Conservation (phyloP, 1,140 invertebrate species). For the Micrasema longulum region DNA sequence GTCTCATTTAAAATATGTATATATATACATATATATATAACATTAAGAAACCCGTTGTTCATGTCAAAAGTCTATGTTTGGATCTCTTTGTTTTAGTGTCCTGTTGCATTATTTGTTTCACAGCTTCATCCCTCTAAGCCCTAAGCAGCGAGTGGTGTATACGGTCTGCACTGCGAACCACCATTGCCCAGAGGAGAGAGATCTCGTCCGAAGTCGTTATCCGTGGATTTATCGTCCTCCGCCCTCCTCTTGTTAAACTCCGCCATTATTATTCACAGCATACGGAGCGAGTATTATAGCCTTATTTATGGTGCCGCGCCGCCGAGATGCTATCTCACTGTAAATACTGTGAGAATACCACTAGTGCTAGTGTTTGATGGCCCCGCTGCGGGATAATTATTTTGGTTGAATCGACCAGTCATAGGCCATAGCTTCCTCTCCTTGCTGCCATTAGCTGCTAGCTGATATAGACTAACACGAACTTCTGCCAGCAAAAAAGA, state of each 20-base stretch:
- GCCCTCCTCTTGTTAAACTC: slow-evolving; percentile 41
- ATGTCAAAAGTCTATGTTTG: too few species aligned
- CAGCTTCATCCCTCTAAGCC: neutral
- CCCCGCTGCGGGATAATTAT: slow-evolving; percentile 18
- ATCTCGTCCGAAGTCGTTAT: slow-evolving; percentile 39
- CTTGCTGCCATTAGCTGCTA: too few species aligned
- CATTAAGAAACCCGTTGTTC: too few species aligned
- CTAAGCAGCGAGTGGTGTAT: neutral
- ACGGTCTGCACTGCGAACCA: neutral
- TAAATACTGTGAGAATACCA: slow-evolving; percentile 44
- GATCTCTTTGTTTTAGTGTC: too few species aligned
- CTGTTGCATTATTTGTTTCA: slow-evolving; percentile 4
- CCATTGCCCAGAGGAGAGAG: slow-evolving; percentile 1
- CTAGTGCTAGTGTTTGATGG: slow-evolving; percentile 33
- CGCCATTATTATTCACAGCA: slow-evolving; percentile 35
- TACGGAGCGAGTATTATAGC: slow-evolving; percentile 28
- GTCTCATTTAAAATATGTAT: too few species aligned
- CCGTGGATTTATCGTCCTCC: slow-evolving; percentile 42
- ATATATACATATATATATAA: too few species aligned
- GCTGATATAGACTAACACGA: too few species aligned
- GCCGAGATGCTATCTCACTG: slow-evolving; percentile 40
- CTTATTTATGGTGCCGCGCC: slow-evolving; percentile 18
- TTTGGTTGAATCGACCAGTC: neutral
- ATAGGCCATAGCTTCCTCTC: neutral
- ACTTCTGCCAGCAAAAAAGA: too few species aligned